Conservation (phyloP, 1,140 invertebrate genomes). For the Drosophila ogumai region DNA sequence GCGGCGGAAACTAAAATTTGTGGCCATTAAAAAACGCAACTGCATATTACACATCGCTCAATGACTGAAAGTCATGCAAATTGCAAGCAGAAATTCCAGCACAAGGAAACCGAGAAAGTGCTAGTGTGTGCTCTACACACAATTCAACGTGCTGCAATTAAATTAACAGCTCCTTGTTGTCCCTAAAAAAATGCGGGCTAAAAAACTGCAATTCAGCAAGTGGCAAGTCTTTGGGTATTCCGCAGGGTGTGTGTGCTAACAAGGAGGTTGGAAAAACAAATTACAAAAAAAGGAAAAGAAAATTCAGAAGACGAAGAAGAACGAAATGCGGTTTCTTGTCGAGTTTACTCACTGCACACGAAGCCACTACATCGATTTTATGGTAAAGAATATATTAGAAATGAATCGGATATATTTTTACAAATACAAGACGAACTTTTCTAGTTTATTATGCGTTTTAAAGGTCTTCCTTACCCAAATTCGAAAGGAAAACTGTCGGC, state of each 20-base stretch:
- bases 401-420: background rate
- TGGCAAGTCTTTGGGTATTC: background rate
- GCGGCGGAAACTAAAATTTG: constrained; percentile 28
- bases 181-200: background rate
- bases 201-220: constrained; percentile 18
- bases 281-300: background rate
- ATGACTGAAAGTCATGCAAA: constrained; percentile 37
- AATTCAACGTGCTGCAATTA: constrained; percentile 53
- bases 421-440: background rate
- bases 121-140: background rate
- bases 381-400: background rate
- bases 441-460: background rate
- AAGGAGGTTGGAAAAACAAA: background rate
- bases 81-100: constrained; percentile 26
- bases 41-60: constrained; percentile 33
- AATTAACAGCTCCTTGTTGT: constrained; percentile 57
- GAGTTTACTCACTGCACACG: background rate
- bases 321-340: constrained; percentile 17
- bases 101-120: constrained; percentile 16
- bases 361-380: too few species aligned
- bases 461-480: background rate
- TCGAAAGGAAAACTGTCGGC: constrained; percentile 1
- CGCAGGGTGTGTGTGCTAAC: background rate
- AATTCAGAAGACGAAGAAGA: background rate
- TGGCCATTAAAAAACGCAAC: constrained; percentile 60